Base-by-base conservation (phyloP, 2,888 invertebrate species). In the Arrhopalites spinosus region DNA sequence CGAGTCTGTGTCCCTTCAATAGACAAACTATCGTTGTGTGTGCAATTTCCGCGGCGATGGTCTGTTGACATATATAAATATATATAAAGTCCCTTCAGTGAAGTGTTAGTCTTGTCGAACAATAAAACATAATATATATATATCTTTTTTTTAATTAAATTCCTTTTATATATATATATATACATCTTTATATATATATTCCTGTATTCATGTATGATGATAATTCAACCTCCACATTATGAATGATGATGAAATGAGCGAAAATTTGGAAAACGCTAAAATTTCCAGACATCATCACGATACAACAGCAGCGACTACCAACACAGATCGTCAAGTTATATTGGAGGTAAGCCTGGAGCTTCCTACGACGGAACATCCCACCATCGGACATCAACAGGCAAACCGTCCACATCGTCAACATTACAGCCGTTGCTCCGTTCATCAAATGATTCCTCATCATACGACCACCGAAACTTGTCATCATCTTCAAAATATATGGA, bases 251-350 rank as follows among this genome's bases (percentile, higher is more conserved):
- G 2, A 15, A 15, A n/a, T 70, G 29, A 59, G 63, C 27, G 25
- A 43, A 63, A 67, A 56, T 36, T 75, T 80, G 80, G 80, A 74
- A 78, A 77, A 78, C 78, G 67, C 75, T 71, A 61, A 77, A 76
- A 64, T 78, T 80, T 80, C 80, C 80, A 80, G 80, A 80, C 80
- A 64, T 77, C 80, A 76, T 77, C 80, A 66, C 72, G 74, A 67
- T 67, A 74, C 67, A 56, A 56, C 67, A 67, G 67, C 74, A 64
- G 27, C 59, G 74, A 74, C 59, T 74, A 74, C 67, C 71, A 59
- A 30, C 61, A 71, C 61, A 71, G 71, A 36, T 59, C 71, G 43
- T 50, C 71, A 71, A 61, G 61, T 71, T 71, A 30, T 56, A 71
- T 71, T 30, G 71, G 71, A 59, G 59, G 59, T 59, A 59, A 59